phyloP scores from a whole-genome alignment of 2,888 invertebrate genomes.

The Synergus umbraculus region DNA sequence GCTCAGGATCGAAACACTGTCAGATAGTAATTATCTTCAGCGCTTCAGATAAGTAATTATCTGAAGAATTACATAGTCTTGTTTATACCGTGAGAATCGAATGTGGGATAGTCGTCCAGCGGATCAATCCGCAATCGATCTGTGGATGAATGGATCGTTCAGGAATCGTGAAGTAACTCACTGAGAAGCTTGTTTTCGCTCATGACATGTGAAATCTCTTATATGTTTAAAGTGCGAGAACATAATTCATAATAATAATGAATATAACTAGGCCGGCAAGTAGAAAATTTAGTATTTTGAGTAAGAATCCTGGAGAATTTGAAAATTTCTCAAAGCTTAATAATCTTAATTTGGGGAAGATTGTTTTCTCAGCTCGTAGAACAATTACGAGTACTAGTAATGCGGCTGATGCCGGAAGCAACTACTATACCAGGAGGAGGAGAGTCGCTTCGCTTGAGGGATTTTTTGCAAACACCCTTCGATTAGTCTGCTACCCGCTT shows the following conservation, averaged over 20 bases:
- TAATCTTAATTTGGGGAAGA: not conserved
- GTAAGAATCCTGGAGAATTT: not conserved
- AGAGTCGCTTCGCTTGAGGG: not conserved
- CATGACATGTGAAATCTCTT: slow-evolving; percentile 27
- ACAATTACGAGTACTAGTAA: slow-evolving; percentile 45
- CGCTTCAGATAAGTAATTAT: not conserved
- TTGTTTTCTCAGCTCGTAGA: slow-evolving; percentile 14
- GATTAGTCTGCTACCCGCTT: slow-evolving; percentile 38
- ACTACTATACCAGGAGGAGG: not conserved
- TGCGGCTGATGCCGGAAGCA: slow-evolving; percentile 47
- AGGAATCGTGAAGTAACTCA: slow-evolving; percentile 23
- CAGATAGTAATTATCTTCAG: slow-evolving; percentile 20
- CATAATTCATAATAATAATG: not conserved
- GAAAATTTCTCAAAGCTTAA: not conserved
- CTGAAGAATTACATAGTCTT: slow-evolving; percentile 8
- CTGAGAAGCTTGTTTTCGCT: slow-evolving; percentile 29
- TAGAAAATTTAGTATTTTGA: not conserved
- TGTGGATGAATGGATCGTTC: slow-evolving; percentile 23
- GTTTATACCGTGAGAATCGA: slow-evolving; percentile 33
- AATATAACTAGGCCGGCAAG: not conserved
- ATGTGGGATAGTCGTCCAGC: slow-evolving; percentile 22
- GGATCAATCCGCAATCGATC: slow-evolving; percentile 30
- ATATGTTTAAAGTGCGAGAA: not conserved
- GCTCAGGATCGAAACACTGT: slow-evolving; percentile 16
- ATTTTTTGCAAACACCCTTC: not conserved